Evolutionary conservation across 2,888 invertebrate species (phyloP), one percentile per base, ranked within the genome.

Genomic region (Penaeus monodon): DNA sequence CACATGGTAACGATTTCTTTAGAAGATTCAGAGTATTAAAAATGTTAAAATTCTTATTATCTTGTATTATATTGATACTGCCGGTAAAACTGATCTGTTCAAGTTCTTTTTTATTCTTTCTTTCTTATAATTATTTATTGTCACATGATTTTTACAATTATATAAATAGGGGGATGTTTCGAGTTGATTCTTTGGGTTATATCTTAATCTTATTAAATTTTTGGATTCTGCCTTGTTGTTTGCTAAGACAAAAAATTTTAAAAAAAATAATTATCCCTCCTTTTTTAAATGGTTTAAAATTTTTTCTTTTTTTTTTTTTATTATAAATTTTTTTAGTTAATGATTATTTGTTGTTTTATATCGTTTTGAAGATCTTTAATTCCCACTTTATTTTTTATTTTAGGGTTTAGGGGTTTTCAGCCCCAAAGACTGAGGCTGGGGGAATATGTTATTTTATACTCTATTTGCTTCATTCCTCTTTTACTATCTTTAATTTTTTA

Each of bases 321-420:
- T 0, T 81, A 2, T 14, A 68, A 38, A 83, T 44, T 38, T 81
- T 83, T 44, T 65, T n/a, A 4, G 57, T 33, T 4, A 38, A 44
- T 38, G 44, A 83, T 76, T 83, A 83, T 83, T 38, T 76, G 27
- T 33, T 83, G 12, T 83, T 70, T 73, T 82, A 82, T 82, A 73
- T 82, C 57, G 70, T 2, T 81, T 81, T 38, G 81, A 81, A 76
- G 64, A 0, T 76, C 33, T 29, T 77, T 83, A 65, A 76, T 83
- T 76, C 83, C 76, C 0, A 83, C 65, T 7, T 44, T 83, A 44
- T 65, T 83, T 76, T 44, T 76, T 14, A 83, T 83, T 83, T 44
- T 83, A 24, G 76, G 83, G n/a, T n/a, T n/a, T 0, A 65, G 66
- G 24, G 65, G 83, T 7, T 76, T 65, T 20, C 76, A 83, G n/a